Evolutionary conservation across 2,888 invertebrate genomes (phyloP).

Genomic region (Candidula unifasciata): DNA sequence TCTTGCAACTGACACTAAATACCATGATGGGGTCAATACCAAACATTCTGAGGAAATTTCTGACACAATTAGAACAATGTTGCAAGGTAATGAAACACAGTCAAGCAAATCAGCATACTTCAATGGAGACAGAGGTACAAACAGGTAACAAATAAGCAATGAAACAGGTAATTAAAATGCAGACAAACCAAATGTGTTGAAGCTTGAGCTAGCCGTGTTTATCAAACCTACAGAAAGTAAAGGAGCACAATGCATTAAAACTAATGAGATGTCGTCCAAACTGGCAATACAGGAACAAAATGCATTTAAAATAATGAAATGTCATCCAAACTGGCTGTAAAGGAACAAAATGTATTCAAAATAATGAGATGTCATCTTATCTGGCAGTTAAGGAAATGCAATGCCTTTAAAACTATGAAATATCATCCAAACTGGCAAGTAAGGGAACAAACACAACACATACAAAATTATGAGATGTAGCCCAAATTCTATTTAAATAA

Average conservation of each 20-base stretch:
- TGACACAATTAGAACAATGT: too few relatives aligned
- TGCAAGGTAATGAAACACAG: neutral
- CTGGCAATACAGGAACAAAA: neutral
- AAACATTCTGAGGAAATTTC: too few relatives aligned
- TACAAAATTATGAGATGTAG: too few relatives aligned
- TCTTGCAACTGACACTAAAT: too few relatives aligned
- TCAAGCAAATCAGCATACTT: conserved; percentile 21
- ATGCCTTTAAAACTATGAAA: too few relatives aligned
- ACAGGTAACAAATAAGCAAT: conserved; percentile 22
- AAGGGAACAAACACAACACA: too few relatives aligned
- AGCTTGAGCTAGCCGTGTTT: conserved; percentile 32
- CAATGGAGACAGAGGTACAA: neutral
- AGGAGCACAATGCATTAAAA: conserved; percentile 22
- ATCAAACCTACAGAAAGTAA: conserved; percentile 34
- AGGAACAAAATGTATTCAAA: too few relatives aligned
- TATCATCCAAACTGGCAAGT: too few relatives aligned
- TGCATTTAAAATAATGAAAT: neutral
- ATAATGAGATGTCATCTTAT: too few relatives aligned
- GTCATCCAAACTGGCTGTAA: neutral
- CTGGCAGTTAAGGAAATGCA: too few relatives aligned
- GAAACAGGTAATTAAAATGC: conserved; percentile 15
- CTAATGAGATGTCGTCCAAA: neutral
- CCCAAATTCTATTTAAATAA: too few relatives aligned
- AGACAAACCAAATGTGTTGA: conserved; percentile 41
- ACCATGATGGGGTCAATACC: too few relatives aligned